Conservation (phyloP, 1,140 invertebrate species). For the Hypothenemus hampei region DNA sequence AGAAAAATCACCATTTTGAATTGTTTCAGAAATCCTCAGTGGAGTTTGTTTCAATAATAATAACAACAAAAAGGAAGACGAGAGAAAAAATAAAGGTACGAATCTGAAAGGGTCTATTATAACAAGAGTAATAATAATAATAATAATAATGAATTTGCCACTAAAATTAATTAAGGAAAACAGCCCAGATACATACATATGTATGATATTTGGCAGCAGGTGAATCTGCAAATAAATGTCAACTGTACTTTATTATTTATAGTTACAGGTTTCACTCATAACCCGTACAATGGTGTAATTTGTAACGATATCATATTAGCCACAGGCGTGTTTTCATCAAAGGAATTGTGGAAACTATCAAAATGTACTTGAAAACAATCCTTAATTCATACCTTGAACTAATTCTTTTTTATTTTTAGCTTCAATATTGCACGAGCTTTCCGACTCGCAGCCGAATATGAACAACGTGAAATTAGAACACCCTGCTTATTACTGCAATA, state of each 20-base stretch:
- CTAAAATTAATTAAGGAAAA: too few relatives aligned
- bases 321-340: conserved; percentile 96
- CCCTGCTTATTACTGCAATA: conserved; percentile 85
- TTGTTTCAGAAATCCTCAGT: conserved; percentile 76
- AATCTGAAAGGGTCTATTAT: too few relatives aligned
- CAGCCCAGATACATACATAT: too few relatives aligned
- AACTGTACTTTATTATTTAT: not conserved
- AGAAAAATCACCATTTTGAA: too few relatives aligned
- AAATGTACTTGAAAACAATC: conserved; percentile 64
- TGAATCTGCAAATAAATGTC: too few relatives aligned
- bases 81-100: conserved; percentile 71
- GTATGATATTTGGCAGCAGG: too few relatives aligned
- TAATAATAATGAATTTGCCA: too few relatives aligned
- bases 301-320: conserved; percentile 98
- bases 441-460: conserved; percentile 69
- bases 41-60: conserved; percentile 72
- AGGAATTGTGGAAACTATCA: conserved; percentile 94
- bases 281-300: conserved; percentile 95
- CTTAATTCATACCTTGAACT: not conserved
- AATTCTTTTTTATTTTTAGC: conserved; percentile 64
- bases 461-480: conserved; percentile 89
- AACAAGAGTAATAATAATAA: too few relatives aligned
- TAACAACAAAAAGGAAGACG: conserved; percentile 70
- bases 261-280: conserved; percentile 84
- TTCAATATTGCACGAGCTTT: conserved; percentile 88